A percentile compares a stretch with the other conserved stretches of the same genome.
Evolutionary conservation across 2,113 vertebrate species (phyloP).

Genomic region (Cichladusa arquata): DNA sequence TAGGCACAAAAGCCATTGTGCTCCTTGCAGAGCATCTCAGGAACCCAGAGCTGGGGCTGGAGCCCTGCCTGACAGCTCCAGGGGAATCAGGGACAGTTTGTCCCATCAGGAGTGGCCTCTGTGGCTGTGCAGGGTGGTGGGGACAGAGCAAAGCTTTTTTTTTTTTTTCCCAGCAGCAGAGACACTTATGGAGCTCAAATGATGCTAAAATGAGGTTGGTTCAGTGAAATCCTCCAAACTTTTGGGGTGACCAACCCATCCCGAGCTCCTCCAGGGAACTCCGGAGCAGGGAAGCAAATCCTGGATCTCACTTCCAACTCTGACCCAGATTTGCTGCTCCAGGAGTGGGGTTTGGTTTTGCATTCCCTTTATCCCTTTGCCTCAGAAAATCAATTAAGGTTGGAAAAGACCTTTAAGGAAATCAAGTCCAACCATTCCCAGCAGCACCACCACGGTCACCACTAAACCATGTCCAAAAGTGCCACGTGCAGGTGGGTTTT

Average conservation of each 20-base stretch:
- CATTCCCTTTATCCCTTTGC: neutral
- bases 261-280: neutral
- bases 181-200: neutral
- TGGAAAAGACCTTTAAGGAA: neutral
- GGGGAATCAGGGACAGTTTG: neutral
- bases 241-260: neutral
- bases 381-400: neutral
- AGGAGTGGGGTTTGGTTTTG: fast-evolving
- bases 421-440: neutral
- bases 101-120: neutral
- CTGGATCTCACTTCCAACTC: fast-evolving
- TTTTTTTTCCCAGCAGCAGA: neutral
- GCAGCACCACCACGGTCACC: fast-evolving
- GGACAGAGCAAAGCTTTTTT: too few species aligned
- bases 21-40: neutral
- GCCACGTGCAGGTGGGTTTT: fast-evolving
- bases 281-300: neutral
- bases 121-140: neutral
- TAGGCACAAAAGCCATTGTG: constrained; percentile 26
- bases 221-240: neutral
- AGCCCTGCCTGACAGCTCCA: neutral
- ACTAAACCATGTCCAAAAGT: fast-evolving
- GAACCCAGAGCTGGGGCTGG: neutral
- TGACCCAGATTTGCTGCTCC: neutral
- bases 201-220: neutral